Evolutionary conservation across 2,888 invertebrate genomes (phyloP).

Genomic region (Eilema caniola): DNA sequence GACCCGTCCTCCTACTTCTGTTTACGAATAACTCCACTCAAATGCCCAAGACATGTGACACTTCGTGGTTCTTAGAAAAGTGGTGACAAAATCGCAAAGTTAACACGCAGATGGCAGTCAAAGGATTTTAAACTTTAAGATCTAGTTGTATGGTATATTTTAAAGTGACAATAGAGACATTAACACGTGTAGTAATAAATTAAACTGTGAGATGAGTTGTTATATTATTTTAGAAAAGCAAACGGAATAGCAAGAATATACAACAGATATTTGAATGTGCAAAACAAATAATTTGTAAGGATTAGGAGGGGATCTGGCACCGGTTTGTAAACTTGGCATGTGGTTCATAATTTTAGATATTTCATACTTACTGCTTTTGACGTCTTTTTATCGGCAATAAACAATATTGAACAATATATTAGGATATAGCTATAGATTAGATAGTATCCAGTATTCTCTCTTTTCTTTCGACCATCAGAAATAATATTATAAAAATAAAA

Average conservation of each 20-base stretch:
- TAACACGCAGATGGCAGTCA: constrained; percentile 26
- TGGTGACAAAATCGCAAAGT: constrained; percentile 48
- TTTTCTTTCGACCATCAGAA: no score
- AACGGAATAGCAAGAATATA: constrained; percentile 38
- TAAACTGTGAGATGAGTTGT: constrained; percentile 54
- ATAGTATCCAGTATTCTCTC: no score
- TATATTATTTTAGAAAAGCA: constrained; percentile 55
- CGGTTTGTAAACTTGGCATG: constrained; percentile 22
- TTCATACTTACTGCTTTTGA: constrained; percentile 6
- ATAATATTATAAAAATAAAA: no score
- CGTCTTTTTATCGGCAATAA: constrained; percentile 3
- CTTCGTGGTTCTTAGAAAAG: constrained; percentile 35
- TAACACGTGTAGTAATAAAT: constrained; percentile 56
- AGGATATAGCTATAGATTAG: no score
- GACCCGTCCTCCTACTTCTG: constrained; percentile 46
- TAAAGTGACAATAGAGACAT: constrained; percentile 30
- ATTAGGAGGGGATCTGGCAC: constrained; percentile 36
- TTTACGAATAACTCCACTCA: constrained; percentile 34
- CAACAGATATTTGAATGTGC: constrained; percentile 42
- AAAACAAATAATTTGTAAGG: constrained; percentile 50
- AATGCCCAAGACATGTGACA: constrained; percentile 29
- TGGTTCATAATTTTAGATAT: constrained; percentile 27
- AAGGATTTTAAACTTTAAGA: constrained; percentile 35
- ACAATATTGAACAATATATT: not conserved
- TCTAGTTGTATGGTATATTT: constrained; percentile 24